These are phyloP conservation scores for Varanus komodoensis DNA, from an alignment of 2,113 vertebrate species.

Conservation along the genomic window DNA sequence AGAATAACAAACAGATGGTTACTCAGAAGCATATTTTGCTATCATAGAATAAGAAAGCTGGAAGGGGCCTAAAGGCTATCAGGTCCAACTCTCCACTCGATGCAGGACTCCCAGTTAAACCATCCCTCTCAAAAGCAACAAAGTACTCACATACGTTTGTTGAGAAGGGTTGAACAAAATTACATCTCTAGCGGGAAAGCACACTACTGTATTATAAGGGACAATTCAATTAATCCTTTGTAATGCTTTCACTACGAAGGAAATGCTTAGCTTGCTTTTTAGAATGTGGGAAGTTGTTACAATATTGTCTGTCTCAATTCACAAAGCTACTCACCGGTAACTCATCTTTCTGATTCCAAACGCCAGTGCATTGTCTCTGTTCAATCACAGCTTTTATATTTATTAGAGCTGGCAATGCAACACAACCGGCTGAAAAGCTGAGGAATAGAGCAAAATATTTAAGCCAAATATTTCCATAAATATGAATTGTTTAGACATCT, in stretches of 20 bases:
- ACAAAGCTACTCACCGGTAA: slow-evolving; percentile 81
- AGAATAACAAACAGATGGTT: neutral
- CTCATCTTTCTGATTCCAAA: slow-evolving; percentile 90
- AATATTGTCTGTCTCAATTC: neutral
- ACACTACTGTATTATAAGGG: neutral
- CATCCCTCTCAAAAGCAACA: neutral
- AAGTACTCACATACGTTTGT: neutral
- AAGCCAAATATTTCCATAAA: neutral
- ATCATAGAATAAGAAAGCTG: neutral
- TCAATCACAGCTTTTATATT: slow-evolving; percentile 90
- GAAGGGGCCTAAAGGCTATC: too few species aligned
- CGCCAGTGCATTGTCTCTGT: slow-evolving; percentile 87
- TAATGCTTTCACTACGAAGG: too few species aligned
- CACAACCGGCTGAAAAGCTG: slow-evolving; percentile 89
- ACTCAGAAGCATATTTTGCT: neutral
- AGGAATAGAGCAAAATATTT: slow-evolving; percentile 43
- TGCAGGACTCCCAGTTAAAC: too few species aligned
- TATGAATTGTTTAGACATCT: neutral
- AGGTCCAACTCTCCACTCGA: too few species aligned
- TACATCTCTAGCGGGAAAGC: neutral
- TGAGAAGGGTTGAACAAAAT: neutral
- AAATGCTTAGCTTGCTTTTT: neutral
- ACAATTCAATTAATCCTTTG: neutral
- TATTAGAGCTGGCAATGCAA: slow-evolving; percentile 86
- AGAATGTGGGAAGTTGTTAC: neutral